Evolutionary conservation across 2,888 invertebrate genomes (phyloP).

Genomic region (Cryptosula pallasiana): DNA sequence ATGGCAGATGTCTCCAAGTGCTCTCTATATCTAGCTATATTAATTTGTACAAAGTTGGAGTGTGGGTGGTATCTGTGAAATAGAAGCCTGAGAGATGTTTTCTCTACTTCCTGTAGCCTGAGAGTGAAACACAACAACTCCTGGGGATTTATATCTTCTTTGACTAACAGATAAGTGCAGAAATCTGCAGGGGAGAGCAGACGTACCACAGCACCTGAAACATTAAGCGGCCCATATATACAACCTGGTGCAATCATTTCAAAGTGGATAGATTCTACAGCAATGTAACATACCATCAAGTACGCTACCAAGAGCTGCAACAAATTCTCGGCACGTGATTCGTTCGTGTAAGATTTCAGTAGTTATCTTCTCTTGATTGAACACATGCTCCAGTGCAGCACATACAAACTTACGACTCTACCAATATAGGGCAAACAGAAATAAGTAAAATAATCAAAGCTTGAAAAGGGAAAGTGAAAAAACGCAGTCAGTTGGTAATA

Average conservation of each 20-base stretch:
- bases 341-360: background rate
- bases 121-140: background rate
- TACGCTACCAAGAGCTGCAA: background rate
- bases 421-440: no score
- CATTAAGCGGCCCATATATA: slow-evolving; percentile 2
- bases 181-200: background rate
- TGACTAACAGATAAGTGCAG: slow-evolving; percentile 4
- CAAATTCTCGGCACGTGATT: background rate
- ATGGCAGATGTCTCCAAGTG: background rate
- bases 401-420: background rate
- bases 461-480: no score
- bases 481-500: no score
- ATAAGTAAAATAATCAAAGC: no score
- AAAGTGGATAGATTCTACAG: no score
- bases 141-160: background rate
- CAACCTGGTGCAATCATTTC: no score
- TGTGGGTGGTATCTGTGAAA: slow-evolving; percentile 13
- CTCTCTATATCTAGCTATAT: background rate
- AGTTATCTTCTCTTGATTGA: background rate
- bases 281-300: background rate
- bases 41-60: slow-evolving; percentile 7
- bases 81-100: background rate
- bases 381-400: background rate
- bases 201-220: background rate
- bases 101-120: background rate